A percentile compares a stretch with the other conserved stretches of the same genome.
phyloP scores from a whole-genome alignment of 2,888 invertebrate genomes.

The Chrysolina americana region DNA sequence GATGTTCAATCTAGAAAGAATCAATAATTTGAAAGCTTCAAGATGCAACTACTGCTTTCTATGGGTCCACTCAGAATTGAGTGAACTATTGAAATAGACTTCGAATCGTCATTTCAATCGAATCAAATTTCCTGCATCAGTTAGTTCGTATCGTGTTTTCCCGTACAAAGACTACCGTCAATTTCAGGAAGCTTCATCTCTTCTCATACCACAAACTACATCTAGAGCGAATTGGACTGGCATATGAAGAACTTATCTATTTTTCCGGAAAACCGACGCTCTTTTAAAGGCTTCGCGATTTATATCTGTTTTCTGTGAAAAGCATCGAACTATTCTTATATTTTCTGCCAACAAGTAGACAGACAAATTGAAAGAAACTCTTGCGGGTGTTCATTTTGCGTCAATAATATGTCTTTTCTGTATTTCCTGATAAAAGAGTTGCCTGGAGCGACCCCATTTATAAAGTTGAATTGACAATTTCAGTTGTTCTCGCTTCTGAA shows the following conservation, averaged over 20 bases:
- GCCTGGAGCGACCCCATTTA: constrained; percentile 39
- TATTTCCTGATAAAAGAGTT: constrained; percentile 47
- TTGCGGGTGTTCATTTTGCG: constrained; percentile 40
- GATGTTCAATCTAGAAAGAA: no score
- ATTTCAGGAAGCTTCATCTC: neutral
- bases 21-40: no score
- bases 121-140: neutral
- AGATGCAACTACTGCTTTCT: no score
- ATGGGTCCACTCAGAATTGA: neutral
- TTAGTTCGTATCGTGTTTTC: neutral
- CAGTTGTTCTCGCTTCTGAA: neutral
- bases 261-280: constrained; percentile 28
- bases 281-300: neutral
- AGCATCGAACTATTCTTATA: neutral
- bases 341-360: neutral
- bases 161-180: neutral
- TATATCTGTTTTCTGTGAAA: neutral
- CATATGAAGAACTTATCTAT: constrained; percentile 45
- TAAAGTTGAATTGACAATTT: constrained; percentile 47
- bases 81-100: neutral
- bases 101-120: neutral
- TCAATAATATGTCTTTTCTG: constrained; percentile 46
- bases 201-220: neutral
- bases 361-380: constrained; percentile 29
- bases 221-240: constrained; percentile 30